Evolutionary conservation across 2,888 invertebrate species (phyloP).

Genomic region (Sacculina carcini): DNA sequence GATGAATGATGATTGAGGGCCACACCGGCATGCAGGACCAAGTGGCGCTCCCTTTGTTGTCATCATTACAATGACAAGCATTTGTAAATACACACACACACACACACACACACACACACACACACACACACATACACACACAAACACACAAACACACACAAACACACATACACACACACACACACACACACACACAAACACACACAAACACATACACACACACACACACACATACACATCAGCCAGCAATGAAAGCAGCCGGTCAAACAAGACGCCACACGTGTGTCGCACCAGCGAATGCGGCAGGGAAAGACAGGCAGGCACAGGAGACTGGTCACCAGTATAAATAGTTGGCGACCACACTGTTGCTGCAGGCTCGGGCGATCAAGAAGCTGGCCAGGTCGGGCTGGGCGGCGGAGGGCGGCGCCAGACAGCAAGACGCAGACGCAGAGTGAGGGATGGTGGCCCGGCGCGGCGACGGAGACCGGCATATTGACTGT

Average conservation of each 20-base stretch:
- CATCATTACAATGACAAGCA: too few relatives aligned
- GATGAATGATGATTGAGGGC: too few relatives aligned
- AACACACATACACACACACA: too few relatives aligned
- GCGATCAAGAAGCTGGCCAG: conserved; percentile 70
- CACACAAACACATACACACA: too few relatives aligned
- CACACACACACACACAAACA: too few relatives aligned
- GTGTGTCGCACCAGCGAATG: not conserved
- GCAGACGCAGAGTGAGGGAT: not conserved
- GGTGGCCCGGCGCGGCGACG: not conserved
- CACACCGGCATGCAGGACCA: too few relatives aligned
- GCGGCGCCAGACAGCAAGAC: not conserved
- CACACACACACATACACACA: too few relatives aligned
- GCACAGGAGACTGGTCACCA: conserved; percentile 44
- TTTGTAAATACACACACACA: not conserved
- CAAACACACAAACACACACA: too few relatives aligned
- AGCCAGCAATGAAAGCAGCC: not conserved
- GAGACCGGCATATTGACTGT: not conserved
- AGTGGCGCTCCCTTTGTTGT: too few relatives aligned
- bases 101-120: not conserved
- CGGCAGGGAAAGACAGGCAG: not conserved
- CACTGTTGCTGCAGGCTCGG: conserved; percentile 63
- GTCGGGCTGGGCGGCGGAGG: conserved; percentile 25
- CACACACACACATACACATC: too few relatives aligned
- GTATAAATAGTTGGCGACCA: conserved; percentile 83
- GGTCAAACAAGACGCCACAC: not conserved